Conservation (phyloP, 2,888 invertebrate species). For the Caenorhabditis macrosperma region DNA sequence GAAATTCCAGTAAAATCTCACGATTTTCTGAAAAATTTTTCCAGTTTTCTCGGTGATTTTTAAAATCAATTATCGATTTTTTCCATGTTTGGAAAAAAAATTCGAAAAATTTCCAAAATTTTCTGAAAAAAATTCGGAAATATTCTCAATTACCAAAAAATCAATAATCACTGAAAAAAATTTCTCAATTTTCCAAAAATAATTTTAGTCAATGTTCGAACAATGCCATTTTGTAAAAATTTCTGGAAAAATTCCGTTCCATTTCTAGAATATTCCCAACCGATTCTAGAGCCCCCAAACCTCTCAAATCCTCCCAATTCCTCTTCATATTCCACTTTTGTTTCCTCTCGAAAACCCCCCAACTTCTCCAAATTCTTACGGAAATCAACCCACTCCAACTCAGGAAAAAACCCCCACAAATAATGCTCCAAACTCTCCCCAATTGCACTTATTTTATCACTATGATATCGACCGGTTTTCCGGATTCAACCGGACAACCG, state of each 20-base stretch:
- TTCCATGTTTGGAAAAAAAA: too few relatives aligned
- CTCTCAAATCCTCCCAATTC: background rate
- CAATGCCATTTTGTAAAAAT: too few relatives aligned
- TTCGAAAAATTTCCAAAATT: too few relatives aligned
- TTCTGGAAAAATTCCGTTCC: background rate
- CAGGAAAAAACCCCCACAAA: background rate
- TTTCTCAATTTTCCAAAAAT: background rate
- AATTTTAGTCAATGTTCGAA: too few relatives aligned
- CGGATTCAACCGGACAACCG: too few relatives aligned
- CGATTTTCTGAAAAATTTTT: too few relatives aligned
- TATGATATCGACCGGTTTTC: constrained; percentile 25
- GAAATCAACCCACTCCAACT: background rate
- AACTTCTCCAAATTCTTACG: background rate
- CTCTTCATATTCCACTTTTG: too few relatives aligned
- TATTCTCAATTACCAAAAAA: too few relatives aligned
- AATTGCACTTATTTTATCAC: constrained; percentile 4
- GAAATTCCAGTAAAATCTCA: too few relatives aligned
- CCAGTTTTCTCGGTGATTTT: background rate
- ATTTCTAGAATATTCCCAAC: background rate
- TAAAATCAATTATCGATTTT: background rate
- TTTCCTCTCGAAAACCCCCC: background rate
- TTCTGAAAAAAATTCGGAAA: too few relatives aligned
- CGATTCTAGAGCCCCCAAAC: background rate
- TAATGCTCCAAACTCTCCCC: too few relatives aligned
- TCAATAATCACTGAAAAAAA: too few relatives aligned